A percentile compares a stretch with the other conserved stretches of the same genome.
Conservation (phyloP, 1,140 invertebrate genomes). For the Pachyrhynchus sulphureomaculatus region DNA sequence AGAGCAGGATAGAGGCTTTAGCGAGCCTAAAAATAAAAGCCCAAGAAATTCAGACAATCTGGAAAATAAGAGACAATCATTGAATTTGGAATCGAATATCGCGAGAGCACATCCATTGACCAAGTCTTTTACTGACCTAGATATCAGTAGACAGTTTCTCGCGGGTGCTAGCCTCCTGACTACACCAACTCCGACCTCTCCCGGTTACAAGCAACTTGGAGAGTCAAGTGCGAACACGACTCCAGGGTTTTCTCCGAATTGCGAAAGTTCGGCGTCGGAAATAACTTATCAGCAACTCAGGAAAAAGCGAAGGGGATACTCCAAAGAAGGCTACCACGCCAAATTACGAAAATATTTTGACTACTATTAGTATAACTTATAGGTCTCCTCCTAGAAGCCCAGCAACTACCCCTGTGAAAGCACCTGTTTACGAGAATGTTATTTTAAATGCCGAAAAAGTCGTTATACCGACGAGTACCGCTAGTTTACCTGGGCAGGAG, state of each 20-base stretch:
- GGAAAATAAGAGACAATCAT: slow-evolving; percentile 43
- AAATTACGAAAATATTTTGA: slow-evolving; percentile 52
- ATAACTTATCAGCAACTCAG: slow-evolving; percentile 27
- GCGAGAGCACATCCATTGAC: slow-evolving; percentile 18
- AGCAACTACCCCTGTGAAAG: slow-evolving; percentile 35
- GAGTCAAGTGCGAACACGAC: slow-evolving; percentile 46
- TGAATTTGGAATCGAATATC: slow-evolving; percentile 39
- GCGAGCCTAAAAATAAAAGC: slow-evolving; percentile 47
- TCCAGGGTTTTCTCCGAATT: slow-evolving; percentile 36
- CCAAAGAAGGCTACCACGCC: slow-evolving; percentile 48
- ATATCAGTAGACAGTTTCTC: slow-evolving; percentile 36
- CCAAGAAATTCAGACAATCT: slow-evolving; percentile 45
- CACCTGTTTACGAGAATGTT: slow-evolving; percentile 56
- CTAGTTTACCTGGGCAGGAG: slow-evolving; percentile 57
- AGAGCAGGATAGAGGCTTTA: slow-evolving; percentile 5
- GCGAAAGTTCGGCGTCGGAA: slow-evolving; percentile 34
- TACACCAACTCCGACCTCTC: slow-evolving; percentile 44
- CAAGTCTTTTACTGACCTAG: slow-evolving; percentile 45
- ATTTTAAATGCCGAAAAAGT: slow-evolving; percentile 56
- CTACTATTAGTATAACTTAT: slow-evolving; percentile 70
- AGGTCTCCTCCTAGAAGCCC: slow-evolving; percentile 56
- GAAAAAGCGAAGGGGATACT: slow-evolving; percentile 9
- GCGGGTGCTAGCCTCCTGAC: slow-evolving; percentile 26
- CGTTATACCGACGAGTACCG: slow-evolving; percentile 55
- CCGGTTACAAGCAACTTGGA: slow-evolving; percentile 43